Percentiles rank a stretch among this genome's conserved stretches.
Evolutionary conservation across 2,113 vertebrate species (phyloP).

Genomic region (Pagrus major): DNA sequence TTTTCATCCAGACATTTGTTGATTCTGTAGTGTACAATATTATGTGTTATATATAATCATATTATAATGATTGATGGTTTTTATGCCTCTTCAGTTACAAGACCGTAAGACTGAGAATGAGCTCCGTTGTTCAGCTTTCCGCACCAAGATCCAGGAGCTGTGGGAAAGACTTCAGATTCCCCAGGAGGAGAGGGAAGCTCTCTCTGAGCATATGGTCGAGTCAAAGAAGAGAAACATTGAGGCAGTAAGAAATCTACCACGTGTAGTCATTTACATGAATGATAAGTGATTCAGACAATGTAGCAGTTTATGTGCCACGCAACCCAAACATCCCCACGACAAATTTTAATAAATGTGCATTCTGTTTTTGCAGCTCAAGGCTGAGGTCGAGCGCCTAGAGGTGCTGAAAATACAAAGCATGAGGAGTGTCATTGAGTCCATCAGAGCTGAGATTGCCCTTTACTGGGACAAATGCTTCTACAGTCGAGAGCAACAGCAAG

Average conservation of each 20-base stretch:
- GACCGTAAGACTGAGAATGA: conserved; percentile 85
- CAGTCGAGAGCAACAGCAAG: conserved; percentile 86
- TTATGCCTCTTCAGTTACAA: conserved; percentile 84
- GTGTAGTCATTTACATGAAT: background rate
- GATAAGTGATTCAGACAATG: background rate
- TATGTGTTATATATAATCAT: no score
- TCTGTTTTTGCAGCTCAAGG: conserved; percentile 83
- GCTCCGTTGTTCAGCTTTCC: conserved; percentile 80
- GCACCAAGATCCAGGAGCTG: conserved; percentile 84
- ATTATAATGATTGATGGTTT: background rate
- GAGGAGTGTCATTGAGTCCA: conserved; percentile 83
- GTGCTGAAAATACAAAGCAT: conserved; percentile 91
- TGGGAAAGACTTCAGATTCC: conserved; percentile 91
- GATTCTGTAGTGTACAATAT: background rate
- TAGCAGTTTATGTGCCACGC: background rate
- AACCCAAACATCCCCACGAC: background rate
- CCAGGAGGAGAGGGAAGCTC: conserved; percentile 83
- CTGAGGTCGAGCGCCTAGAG: conserved; percentile 87
- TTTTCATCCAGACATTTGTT: background rate
- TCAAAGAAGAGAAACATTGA: conserved; percentile 85
- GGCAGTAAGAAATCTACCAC: conserved; percentile 84
- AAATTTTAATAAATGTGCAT: background rate
- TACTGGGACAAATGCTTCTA: conserved; percentile 94
- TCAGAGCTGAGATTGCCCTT: conserved; percentile 85
- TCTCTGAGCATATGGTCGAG: conserved; percentile 80